Base-by-base conservation (phyloP, 2,113 vertebrate genomes). In the Brienomyrus longianalis region DNA sequence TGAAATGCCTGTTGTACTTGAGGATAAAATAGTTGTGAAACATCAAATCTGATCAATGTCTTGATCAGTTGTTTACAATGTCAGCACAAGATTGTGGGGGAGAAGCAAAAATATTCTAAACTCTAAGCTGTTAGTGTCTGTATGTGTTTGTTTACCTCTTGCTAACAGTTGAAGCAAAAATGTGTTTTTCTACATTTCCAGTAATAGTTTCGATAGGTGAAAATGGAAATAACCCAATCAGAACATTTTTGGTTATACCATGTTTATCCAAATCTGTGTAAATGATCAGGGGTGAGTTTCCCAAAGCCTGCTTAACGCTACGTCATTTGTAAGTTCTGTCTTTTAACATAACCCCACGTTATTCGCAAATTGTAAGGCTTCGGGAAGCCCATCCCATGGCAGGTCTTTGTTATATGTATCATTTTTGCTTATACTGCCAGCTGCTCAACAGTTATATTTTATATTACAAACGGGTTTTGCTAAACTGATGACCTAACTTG, bases 1-100 rank as follows among this genome's bases (percentile, higher is more conserved):
- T 70, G 54, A 88, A 66, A 88, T 48, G 43, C 43, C 62, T 88
- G 87, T 50, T 74, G 62, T 70, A 62, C 87, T 88, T 88, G 43
- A 59, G 21, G 87, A 23, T 27, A 50, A 74, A 74, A 88, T 10
- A 43, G 87, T 56, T 39, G 87, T 62, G 52, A 35, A 62, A 47
- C 56, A 59, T 88, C 87, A 66, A 21, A 62, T 52, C 50, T 52
- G 9, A 35, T 35, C n/a, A 50, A 13, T 87, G 1, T 19, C 56
- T 87, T 80, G 35, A 84, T 48, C 45, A 48, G 19, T 56, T 87
- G 85, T 27, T 87, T 54, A 87, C 27, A 54, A 31, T 86, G 47
- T 15, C 84, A 54, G 83, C 47, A 50, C 83, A 86, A 50, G 48
- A 50, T 86, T 51, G 48, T 50, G 74, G 13, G 31, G 74, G 74